Base-by-base conservation (phyloP, 1,140 invertebrate genomes). In the Meteorus sp. region DNA sequence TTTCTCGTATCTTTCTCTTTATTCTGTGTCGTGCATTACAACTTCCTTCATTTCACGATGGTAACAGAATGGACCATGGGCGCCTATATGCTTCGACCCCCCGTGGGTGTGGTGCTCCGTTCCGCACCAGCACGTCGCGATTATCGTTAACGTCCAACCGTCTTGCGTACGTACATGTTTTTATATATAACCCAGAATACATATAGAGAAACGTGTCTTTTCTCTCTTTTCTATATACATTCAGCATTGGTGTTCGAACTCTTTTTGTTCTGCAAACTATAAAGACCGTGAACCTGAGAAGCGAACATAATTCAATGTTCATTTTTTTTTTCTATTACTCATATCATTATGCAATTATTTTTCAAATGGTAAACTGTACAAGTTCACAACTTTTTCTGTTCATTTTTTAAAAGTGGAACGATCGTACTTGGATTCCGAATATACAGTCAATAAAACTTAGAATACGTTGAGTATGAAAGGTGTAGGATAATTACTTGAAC, bases 91-190 rank as follows among this genome's bases (percentile, higher is more conserved):
- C 33, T 25, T 41, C 59, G 62, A 67, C 68, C 68, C 66, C 68
- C 68, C 67, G 66, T 68, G 68, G 68, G 68, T 68, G 68, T 70
- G 68, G 66, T 69, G 59, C 67, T 65, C 61, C 68, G 63, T 63
- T 67, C 66, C 62, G 51, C 52, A 60, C 31, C 52, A 35, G 43
- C 58, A 60, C 51, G 58, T 35, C 51, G 44, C 50, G 58, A 60
- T 60, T 47, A 60, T 54, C 48, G 48, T 59, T 52, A 52, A 52
- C 48, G 48, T 51, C 48, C 37, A 17, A 54, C 37, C 58, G 41
- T 54, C 29, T 19, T 48, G 52, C 51, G 43, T 37, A 54, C 45
- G 48, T 52, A 39, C 27, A 27, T 23, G 29, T 37, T 13, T 59
- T 15, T 47, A 54, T 25, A 52, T 20, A 17, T 13, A 43, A 19